Conservation (phyloP, 2,888 invertebrate species). For the Arge pagana region DNA sequence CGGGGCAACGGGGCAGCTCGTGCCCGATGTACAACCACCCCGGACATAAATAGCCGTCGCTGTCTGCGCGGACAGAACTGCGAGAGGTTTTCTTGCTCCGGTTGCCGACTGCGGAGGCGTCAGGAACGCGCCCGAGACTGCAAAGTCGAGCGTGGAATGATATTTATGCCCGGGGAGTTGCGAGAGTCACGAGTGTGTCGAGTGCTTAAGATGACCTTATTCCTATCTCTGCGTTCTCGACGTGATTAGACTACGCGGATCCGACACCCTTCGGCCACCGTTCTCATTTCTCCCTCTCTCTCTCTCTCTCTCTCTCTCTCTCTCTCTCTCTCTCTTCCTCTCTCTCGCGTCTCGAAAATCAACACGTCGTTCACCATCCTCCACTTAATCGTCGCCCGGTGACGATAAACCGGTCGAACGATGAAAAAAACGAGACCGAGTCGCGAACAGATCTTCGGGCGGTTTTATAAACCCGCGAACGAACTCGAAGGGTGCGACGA, state of each 20-base stretch:
- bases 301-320: not conserved
- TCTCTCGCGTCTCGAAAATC: conserved; percentile 27
- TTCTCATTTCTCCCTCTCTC: conserved; percentile 27
- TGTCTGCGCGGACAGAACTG: conserved; percentile 9
- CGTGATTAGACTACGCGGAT: conserved; percentile 2
- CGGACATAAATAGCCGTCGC: conserved; percentile 13
- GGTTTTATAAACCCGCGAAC: not conserved
- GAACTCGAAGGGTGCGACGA: not conserved
- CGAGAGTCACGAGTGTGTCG: conserved; percentile 12
- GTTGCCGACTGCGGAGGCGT: conserved; percentile 11
- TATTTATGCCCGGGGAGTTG: conserved; percentile 8
- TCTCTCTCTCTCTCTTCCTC: conserved; percentile 7
- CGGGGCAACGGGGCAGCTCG: too few species aligned
- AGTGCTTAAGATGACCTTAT: conserved; percentile 14
- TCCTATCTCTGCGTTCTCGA: conserved; percentile 7
- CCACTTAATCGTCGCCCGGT: not conserved
- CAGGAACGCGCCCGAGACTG: conserved; percentile 11
- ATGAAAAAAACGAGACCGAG: too few species aligned
- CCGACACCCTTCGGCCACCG: not conserved
- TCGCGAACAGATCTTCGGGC: too few species aligned
- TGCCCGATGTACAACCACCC: conserved; percentile 9
- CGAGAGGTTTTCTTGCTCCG: not conserved
- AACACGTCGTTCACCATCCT: not conserved
- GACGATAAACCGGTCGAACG: not conserved
- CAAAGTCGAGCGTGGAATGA: conserved; percentile 17